These are phyloP conservation scores for Luffia ferchaultella DNA, from an alignment of 2,888 invertebrate species.

Conservation along the genomic window DNA sequence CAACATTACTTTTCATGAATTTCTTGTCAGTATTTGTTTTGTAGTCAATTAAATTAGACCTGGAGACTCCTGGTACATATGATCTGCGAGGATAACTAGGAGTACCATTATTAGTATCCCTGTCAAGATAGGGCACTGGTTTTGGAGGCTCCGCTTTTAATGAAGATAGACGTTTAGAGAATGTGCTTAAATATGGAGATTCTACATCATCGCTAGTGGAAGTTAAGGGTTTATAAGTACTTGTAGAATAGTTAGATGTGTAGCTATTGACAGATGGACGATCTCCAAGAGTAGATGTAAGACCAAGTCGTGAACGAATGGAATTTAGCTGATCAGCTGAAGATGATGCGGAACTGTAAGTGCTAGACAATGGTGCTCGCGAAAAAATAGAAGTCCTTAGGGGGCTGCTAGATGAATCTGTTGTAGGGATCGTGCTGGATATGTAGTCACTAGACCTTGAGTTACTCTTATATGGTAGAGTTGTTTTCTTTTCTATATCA, in stretches of 20 bases:
- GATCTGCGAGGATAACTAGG: conserved; percentile 37
- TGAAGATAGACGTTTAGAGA: conserved; percentile 68
- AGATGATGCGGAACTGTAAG: conserved; percentile 28
- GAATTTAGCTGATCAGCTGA: conserved; percentile 65
- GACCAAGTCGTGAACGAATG: conserved; percentile 64
- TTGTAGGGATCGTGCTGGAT: conserved; percentile 45
- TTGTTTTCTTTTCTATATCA: conserved; percentile 52
- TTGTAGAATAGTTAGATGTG: conserved; percentile 32
- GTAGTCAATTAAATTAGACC: conserved; percentile 45
- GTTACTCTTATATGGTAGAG: conserved; percentile 38
- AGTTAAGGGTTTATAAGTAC: conserved; percentile 40
- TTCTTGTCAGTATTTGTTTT: conserved; percentile 51
- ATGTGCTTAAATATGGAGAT: conserved; percentile 76
- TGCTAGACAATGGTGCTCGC: conserved; percentile 41
- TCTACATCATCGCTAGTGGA: conserved; percentile 62
- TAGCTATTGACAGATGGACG: conserved; percentile 36
- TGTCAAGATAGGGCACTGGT: conserved; percentile 30
- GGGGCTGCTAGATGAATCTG: conserved; percentile 40
- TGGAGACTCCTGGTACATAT: conserved; percentile 38
- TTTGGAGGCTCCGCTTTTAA: conserved; percentile 45
- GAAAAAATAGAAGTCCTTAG: conserved; percentile 47
- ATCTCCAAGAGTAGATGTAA: conserved; percentile 48
- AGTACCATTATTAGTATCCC: conserved; percentile 48
- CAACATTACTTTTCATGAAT: conserved; percentile 67
- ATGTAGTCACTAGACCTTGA: conserved; percentile 52